Evolutionary conservation across 1,140 invertebrate species (phyloP).

Genomic region (Drosophila suzukii): DNA sequence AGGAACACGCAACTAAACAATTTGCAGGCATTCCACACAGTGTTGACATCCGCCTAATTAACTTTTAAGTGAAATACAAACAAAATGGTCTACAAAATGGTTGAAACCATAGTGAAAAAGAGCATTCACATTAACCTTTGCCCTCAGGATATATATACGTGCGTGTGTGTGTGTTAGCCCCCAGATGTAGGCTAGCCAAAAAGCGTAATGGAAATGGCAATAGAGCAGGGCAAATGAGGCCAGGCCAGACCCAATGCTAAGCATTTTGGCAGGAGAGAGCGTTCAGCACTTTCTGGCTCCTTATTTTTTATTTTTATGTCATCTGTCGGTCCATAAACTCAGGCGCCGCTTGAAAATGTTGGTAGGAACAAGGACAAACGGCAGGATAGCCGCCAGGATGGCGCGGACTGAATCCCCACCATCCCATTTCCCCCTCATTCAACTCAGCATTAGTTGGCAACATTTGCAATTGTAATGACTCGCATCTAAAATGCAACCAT

Average conservation of each 20-base stretch:
- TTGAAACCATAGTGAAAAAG: constrained; percentile 11
- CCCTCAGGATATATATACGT: neutral
- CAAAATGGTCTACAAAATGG: constrained; percentile 7
- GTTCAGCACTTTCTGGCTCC: constrained; percentile 41
- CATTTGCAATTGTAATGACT: constrained; percentile 80
- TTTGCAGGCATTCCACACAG: constrained; percentile 17
- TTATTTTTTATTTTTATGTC: constrained; percentile 45
- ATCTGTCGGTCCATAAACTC: constrained; percentile 30
- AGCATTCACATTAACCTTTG: constrained; percentile 25
- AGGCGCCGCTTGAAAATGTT: constrained; percentile 2
- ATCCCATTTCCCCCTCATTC: constrained; percentile 43
- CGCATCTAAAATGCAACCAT: constrained; percentile 52
- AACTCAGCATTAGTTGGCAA: constrained; percentile 63
- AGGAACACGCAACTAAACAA: constrained; percentile 25
- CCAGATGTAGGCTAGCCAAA: constrained; percentile 20
- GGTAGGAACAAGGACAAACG: constrained; percentile 21
- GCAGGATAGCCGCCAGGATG: constrained; percentile 46
- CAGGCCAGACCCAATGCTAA: constrained; percentile 30
- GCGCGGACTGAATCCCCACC: constrained; percentile 50
- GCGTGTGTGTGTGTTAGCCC: neutral
- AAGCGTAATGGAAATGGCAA: constrained; percentile 24
- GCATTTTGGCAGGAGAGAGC: constrained; percentile 32
- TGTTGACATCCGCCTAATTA: constrained; percentile 62
- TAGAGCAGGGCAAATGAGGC: constrained; percentile 24
- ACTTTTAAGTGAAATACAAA: constrained; percentile 70